Evolutionary conservation across 2,113 vertebrate genomes (phyloP).

Genomic region (Passer domesticus): DNA sequence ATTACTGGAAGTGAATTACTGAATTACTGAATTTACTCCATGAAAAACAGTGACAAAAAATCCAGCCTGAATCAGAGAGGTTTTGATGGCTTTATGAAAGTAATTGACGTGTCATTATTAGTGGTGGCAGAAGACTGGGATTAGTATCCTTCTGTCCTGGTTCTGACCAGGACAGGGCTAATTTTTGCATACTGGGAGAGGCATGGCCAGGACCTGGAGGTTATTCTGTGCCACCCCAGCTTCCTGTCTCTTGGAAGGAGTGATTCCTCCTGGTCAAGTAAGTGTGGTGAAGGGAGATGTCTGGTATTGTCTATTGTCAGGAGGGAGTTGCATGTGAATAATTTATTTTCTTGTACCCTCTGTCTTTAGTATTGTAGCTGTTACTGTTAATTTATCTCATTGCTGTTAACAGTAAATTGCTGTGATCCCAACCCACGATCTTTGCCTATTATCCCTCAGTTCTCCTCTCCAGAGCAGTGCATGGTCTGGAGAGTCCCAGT

Average conservation of each 20-base stretch:
- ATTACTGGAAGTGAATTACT: not conserved
- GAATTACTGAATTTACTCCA: not conserved
- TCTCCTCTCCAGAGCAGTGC: not conserved
- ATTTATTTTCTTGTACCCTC: not conserved
- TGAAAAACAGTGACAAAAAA: not conserved
- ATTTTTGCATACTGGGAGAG: not conserved
- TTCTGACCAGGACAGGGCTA: not conserved
- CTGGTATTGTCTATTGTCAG: fast-evolving
- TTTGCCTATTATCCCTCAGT: not conserved
- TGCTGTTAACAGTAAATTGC: not conserved
- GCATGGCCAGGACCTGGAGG: not conserved
- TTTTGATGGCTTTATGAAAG: not conserved
- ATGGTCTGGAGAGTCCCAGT: not conserved
- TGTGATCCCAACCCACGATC: not conserved
- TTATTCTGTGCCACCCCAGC: not conserved
- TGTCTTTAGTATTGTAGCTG: not conserved
- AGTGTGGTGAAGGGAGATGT: not conserved
- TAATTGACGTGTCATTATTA: not conserved
- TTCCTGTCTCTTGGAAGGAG: not conserved
- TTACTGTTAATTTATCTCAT: not conserved
- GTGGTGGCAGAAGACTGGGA: not conserved
- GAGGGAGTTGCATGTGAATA: fast-evolving
- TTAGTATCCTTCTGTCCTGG: not conserved
- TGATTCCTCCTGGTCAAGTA: not conserved
- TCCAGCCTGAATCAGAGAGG: not conserved